These are phyloP conservation scores for Apamea anceps DNA, from an alignment of 2,888 invertebrate genomes.

Conservation along the genomic window DNA sequence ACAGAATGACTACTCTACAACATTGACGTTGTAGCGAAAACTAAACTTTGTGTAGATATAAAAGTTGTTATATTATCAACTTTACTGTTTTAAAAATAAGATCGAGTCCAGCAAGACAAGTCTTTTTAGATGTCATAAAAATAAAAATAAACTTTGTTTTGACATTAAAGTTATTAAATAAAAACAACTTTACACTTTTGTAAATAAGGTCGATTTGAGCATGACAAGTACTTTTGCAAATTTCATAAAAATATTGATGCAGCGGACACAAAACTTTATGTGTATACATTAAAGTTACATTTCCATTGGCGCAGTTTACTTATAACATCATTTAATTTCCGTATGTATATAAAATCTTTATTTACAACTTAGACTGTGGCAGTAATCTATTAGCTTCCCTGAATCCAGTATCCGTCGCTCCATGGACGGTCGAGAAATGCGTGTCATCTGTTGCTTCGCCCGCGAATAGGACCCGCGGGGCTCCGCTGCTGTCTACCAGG, in stretches of 20 bases:
- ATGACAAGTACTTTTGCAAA: too few species aligned
- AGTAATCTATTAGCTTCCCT: conserved; percentile 89
- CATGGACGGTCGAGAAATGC: conserved; percentile 93
- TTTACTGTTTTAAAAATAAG: not conserved
- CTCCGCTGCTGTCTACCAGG: conserved; percentile 83
- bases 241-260: too few species aligned
- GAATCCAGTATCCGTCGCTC: conserved; percentile 92
- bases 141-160: not conserved
- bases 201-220: too few species aligned
- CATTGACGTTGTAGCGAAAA: not conserved
- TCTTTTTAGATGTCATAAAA: not conserved
- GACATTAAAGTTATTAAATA: not conserved
- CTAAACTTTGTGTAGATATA: not conserved
- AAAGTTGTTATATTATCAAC: not conserved
- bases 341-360: not conserved
- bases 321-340: conserved; percentile 1
- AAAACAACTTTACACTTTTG: too few species aligned
- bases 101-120: not conserved
- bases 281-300: too few species aligned
- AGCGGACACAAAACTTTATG: too few species aligned
- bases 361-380: conserved; percentile 49
- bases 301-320: not conserved
- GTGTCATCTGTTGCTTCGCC: conserved; percentile 90
- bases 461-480: conserved; percentile 90
- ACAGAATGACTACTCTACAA: too few species aligned